Base-by-base conservation (phyloP, 1,140 invertebrate genomes). In the Penaeus indicus region DNA sequence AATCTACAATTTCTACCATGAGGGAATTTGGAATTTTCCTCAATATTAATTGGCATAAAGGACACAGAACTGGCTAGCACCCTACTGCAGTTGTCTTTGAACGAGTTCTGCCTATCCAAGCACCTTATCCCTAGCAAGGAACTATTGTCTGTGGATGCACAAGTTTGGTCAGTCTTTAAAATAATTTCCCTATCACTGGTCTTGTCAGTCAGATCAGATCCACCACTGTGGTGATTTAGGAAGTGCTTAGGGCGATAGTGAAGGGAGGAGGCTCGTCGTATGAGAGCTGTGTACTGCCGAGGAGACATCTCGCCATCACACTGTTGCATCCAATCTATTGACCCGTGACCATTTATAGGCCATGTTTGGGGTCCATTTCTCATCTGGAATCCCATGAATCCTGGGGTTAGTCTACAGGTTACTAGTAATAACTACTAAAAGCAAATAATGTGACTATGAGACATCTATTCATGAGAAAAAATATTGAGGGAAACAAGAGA, bases 241-340 rank as follows among this genome's bases (percentile, higher is more conserved):
- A 86, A 25, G 62, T 61, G 61, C 27, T 83, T n/a, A 67, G 84
- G 62, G 47, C 54, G 72, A 83, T 86, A 90, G 54, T 62, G 67
- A 54, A 86, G 84, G 38, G 84, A 86, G 54, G 89, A 90, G 61
- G 89, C 89, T 27, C 89, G 89, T 77, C 89, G 84, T 64, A 90
- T 86, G 21, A 90, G 84, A 83, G 79, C 67, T 62, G 84, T 86
- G 72, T 90, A 90, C 38, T 90, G 89, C 32, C 79, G 78, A 25
- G 84, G 84, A 42, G 89, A 86, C 22, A 90, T 67, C 80, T 90
- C 88, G 47, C 88, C 83, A 85, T 89, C 79, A 69, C 42, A 83
- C 47, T 38, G 81, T 22, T 84, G 62, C 60, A 77, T 21, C 72
- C 81, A 84, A 64, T 80, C 61, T 84, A 84, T 77, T 63, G 54